Evolutionary conservation across 2,113 vertebrate species (phyloP), one percentile per base, ranked within the genome.

Genomic region (Microtus pennsylvanicus): DNA sequence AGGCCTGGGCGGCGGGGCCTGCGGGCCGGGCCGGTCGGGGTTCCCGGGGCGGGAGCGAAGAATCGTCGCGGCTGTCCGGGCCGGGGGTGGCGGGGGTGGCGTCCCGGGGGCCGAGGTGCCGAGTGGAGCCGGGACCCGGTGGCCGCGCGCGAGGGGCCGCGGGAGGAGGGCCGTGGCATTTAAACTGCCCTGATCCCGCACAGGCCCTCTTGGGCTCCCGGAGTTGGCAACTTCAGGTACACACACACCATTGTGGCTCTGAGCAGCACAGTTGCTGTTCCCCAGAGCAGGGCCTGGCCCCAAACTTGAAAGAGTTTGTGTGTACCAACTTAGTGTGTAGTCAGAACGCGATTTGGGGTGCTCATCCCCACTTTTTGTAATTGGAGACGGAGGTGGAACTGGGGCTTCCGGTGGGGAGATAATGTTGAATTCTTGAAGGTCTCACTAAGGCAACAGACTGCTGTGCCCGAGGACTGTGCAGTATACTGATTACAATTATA

Each of bases 1-100:
- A 61, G 95, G 96, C 70, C 95, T 93, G 95, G 95, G 96, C 95
- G 93, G 90, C 87, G 92, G 55, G 69, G 95, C 92, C 95, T 93
- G 94, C 67, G 88, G 74, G 63, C 69, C 69, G 2, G 69, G 77
- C 45, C 14, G 50, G 81, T 35, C n/a, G 38, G 47, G 72, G 82
- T 28, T 11, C 61, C 61, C 16, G 61, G 61, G 47, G 82, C 16
- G 30, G 35, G 72, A 50, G 38, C 12, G 16, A 9, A 19, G 45
- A 22, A 21, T 42, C 78, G 12, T n/a, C 90, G 52, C 35, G 0
- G 58, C 21, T 7, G 55, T 30, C 82, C 61, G 61, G 42, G 28
- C 63, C 42, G 5, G 65, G 52, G 52, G 52, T 55, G 52, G 52
- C 52, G 5, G 85, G 82, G 28, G 17, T 35, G 30, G 33, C 38